phyloP scores from a whole-genome alignment of 2,888 invertebrate species.

The Mesoligia furuncula region DNA sequence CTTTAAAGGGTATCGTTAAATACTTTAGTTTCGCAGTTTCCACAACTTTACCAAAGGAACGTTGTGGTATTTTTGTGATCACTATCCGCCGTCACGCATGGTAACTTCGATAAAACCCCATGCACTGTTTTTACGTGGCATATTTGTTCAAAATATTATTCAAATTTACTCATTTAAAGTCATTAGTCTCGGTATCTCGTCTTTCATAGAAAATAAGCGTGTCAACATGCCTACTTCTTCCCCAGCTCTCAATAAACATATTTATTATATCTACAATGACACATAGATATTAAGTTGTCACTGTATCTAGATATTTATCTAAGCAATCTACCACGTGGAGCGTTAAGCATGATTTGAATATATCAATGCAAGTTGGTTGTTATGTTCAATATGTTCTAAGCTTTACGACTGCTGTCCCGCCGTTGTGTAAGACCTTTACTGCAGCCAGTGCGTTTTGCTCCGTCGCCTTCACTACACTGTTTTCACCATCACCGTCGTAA shows the following conservation, averaged over 20 bases:
- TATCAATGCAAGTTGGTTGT: conserved; percentile 32
- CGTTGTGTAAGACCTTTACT: conserved; percentile 57
- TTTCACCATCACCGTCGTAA: conserved; percentile 27
- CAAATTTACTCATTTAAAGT: background rate
- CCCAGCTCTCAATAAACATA: background rate
- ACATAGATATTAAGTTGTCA: conserved; percentile 21
- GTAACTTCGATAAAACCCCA: background rate
- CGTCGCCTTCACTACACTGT: conserved; percentile 72
- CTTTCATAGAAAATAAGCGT: conserved; percentile 2
- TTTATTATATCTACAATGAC: conserved; percentile 23
- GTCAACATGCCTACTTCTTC: background rate
- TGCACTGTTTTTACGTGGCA: too few species aligned
- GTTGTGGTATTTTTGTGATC: background rate
- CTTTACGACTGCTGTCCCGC: conserved; percentile 43
- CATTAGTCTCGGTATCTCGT: background rate
- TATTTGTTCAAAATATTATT: background rate
- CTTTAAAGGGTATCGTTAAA: background rate
- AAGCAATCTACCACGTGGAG: conserved; percentile 34
- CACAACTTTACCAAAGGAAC: background rate
- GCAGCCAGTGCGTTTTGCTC: conserved; percentile 80
- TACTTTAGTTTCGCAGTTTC: background rate
- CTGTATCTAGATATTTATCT: conserved; percentile 20
- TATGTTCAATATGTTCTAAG: conserved; percentile 38
- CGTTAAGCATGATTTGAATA: conserved; percentile 48
- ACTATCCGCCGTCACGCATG: conserved; percentile 4